Base-by-base conservation (phyloP, 2,113 vertebrate species). In the Anhinga anhinga region DNA sequence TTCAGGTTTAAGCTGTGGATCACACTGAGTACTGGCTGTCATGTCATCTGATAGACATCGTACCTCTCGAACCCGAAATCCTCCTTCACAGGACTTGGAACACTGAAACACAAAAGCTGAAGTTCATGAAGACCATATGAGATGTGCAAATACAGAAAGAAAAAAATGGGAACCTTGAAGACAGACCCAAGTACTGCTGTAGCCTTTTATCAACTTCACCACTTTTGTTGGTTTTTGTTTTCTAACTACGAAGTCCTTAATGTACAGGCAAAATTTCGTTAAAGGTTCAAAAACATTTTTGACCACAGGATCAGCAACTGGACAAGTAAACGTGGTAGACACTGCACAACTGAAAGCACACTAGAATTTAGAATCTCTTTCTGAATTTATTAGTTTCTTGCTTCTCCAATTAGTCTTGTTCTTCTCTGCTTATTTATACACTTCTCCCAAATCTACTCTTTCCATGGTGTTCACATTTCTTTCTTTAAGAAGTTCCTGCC, bases 41-140 rank as follows among this genome's bases (percentile, higher is more conserved):
- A 98, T 98, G 92, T 99, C 98, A 32, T 99, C 99, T 1, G 99
- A 98, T 9, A 99, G 98, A 77, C 99, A 99, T 27, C 99, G 98
- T 8, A 99, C 99, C 97, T 99, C 99, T 70, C 99, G 98, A 59
- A 99, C 98, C 16, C 99, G 98, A 94, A 99, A 99, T 42, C 99
- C 99, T 1, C 98, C 98, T 95, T 99, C 99, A 58, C 99, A 99
- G 17, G 99, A 99, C 94, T 99, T 99, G 29, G 99, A 99, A 80
- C 99, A 99, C 99, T 99, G 97, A 49, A 95, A 96, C 38, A 91
- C 49, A 58, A 5, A 70, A 84, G 18, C 58, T 53, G 36, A 66
- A 78, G 83, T 30, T 84, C 47, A 77, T 9, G 20, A 80, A 85
- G 56, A 58, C 29, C 30, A 20, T 52, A 85, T 19, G 18, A 83